phyloP scores from a whole-genome alignment of 2,113 vertebrate genomes.

The Heterotilapia buettikoferi region DNA sequence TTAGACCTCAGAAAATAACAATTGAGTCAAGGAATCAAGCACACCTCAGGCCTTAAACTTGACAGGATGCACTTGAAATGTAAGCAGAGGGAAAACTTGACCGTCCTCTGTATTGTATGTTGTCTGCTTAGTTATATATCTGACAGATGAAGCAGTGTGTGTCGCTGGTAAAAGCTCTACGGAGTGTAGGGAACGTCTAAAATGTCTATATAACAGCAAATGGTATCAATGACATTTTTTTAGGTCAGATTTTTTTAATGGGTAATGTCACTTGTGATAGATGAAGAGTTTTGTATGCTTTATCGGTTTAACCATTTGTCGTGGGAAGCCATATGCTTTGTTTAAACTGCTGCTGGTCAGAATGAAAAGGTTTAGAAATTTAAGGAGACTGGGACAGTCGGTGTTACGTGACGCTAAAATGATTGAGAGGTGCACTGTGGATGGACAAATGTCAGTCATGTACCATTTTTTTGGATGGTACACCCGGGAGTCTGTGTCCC shows the following conservation, averaged over 20 bases:
- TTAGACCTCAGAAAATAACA: conserved; percentile 17
- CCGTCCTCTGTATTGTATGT: conserved; percentile 37
- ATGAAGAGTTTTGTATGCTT: conserved; percentile 51
- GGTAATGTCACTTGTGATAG: conserved; percentile 43
- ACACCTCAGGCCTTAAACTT: conserved; percentile 71
- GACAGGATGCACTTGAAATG: conserved; percentile 62
- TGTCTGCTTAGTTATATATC: conserved; percentile 26
- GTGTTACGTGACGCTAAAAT: neutral
- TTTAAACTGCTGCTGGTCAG: conserved; percentile 63
- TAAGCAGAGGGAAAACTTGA: conserved; percentile 37
- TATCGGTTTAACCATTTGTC: conserved; percentile 40
- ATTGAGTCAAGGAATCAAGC: conserved; percentile 52
- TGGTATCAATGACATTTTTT: conserved; percentile 18
- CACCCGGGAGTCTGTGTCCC: neutral
- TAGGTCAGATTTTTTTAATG: conserved; percentile 19
- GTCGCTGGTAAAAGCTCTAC: conserved; percentile 10
- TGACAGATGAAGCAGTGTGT: conserved; percentile 1
- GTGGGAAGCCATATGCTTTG: conserved; percentile 56
- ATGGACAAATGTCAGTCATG: neutral
- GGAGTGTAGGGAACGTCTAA: conserved; percentile 22
- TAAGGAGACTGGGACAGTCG: neutral
- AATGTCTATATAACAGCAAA: conserved; percentile 40
- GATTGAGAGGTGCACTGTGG: neutral
- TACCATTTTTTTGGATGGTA: neutral
- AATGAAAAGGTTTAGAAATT: conserved; percentile 26